phyloP scores from a whole-genome alignment of 2,797 vertebrate genomes.

The Sus cebifrons region DNA sequence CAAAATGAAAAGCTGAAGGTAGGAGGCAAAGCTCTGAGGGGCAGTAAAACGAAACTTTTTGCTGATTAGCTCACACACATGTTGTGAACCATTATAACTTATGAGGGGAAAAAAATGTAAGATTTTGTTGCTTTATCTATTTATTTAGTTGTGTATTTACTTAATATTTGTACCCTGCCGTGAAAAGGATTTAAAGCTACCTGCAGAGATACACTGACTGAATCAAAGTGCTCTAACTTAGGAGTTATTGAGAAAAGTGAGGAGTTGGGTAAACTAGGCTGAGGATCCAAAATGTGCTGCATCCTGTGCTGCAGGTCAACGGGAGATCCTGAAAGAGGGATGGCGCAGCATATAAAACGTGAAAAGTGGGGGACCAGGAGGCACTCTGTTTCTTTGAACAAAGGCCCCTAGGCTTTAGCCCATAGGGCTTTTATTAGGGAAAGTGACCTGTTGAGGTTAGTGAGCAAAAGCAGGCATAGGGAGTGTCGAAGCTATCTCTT shows the following conservation, averaged over 20 bases:
- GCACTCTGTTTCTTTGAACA: no score
- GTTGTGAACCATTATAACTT: background rate
- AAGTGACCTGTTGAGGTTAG: no score
- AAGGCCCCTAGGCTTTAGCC: no score
- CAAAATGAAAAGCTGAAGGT: constrained; percentile 98
- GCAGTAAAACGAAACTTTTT: background rate
- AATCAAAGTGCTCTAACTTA: background rate
- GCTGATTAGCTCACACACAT: background rate
- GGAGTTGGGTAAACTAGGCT: background rate
- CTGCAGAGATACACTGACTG: background rate
- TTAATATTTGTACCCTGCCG: background rate
- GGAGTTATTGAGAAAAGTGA: constrained; percentile 51
- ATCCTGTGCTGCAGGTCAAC: no score
- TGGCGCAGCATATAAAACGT: no score
- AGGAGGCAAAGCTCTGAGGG: background rate
- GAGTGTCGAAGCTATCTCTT: no score
- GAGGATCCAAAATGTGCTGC: background rate
- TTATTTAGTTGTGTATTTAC: background rate
- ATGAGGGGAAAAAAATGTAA: background rate
- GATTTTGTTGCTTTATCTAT: background rate
- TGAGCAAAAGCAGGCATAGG: no score
- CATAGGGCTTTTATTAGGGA: no score
- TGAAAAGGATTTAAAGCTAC: constrained; percentile 8
- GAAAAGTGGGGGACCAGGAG: no score
- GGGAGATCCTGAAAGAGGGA: no score